phyloP scores from a whole-genome alignment of 2,888 invertebrate species.

The Nipponacmea schrenckii region DNA sequence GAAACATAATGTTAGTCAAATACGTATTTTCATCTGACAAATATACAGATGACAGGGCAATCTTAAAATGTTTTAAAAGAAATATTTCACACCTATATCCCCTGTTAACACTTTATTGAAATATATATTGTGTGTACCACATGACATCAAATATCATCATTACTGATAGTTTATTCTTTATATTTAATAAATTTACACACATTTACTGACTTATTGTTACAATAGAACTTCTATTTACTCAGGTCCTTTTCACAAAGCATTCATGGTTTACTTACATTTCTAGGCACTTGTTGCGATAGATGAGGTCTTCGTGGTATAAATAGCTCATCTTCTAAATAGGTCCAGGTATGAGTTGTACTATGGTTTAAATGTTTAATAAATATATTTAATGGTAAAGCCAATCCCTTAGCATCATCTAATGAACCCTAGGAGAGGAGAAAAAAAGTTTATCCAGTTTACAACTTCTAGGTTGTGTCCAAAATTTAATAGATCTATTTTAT shows the following conservation, averaged over 20 bases:
- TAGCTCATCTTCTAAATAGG: slow-evolving; percentile 65
- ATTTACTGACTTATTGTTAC: too few species aligned
- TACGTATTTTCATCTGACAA: background rate
- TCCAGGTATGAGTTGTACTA: slow-evolving; percentile 46
- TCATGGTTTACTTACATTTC: slow-evolving; percentile 48
- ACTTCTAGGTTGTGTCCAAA: too few species aligned
- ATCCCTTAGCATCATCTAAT: slow-evolving; percentile 43
- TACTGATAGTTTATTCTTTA: too few species aligned
- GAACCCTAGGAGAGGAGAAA: slow-evolving; percentile 39
- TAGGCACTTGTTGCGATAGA: slow-evolving; percentile 52
- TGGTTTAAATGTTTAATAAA: slow-evolving; percentile 50
- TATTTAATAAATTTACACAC: background rate
- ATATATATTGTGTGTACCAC: too few species aligned
- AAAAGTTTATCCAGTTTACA: background rate
- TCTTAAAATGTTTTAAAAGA: background rate
- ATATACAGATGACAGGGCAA: background rate
- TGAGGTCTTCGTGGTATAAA: slow-evolving; percentile 58
- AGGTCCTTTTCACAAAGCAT: too few species aligned
- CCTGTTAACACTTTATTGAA: background rate
- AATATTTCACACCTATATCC: background rate
- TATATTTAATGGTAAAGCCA: slow-evolving; percentile 47
- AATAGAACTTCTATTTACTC: too few species aligned
- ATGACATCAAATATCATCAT: too few species aligned
- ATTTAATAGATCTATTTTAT: too few species aligned
- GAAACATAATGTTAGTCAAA: slow-evolving; percentile 26